Percentiles rank a stretch among this genome's conserved stretches.
Conservation (phyloP, 2,888 invertebrate species). For the Zhuqinia jingwanae region DNA sequence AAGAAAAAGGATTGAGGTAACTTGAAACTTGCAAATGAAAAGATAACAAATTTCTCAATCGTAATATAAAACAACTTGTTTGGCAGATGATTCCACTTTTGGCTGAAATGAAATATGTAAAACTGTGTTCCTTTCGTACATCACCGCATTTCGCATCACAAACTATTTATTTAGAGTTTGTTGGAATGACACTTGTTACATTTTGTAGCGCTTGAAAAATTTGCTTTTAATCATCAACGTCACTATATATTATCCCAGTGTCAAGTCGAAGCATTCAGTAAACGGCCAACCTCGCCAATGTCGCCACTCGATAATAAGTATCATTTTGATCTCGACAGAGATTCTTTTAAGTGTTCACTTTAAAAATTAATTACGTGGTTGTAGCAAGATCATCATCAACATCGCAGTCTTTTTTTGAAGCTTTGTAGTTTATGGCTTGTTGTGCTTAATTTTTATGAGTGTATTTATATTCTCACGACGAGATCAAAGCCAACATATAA, state of each 20-base stretch:
- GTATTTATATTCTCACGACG: conserved; percentile 6
- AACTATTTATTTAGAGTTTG: no score
- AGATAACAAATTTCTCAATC: neutral
- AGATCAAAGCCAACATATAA: neutral
- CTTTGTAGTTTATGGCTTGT: neutral
- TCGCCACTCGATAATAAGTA: no score
- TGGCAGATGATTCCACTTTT: neutral
- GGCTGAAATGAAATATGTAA: no score
- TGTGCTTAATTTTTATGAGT: neutral
- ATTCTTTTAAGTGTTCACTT: neutral
- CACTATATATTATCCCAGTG: no score
- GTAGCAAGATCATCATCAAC: conserved; percentile 15
- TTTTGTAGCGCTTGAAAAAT: no score
- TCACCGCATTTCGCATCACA: no score
- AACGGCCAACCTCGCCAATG: no score
- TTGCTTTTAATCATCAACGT: no score
- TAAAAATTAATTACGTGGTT: conserved; percentile 25
- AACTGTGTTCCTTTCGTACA: no score
- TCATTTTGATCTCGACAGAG: no score
- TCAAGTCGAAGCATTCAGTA: no score
- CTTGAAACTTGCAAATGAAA: neutral
- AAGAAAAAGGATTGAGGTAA: neutral
- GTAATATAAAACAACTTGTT: conserved; percentile 32
- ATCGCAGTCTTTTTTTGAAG: neutral
- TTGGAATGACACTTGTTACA: no score